Evolutionary conservation across 2,888 invertebrate species (phyloP).

Genomic region (Oscheius sp.): DNA sequence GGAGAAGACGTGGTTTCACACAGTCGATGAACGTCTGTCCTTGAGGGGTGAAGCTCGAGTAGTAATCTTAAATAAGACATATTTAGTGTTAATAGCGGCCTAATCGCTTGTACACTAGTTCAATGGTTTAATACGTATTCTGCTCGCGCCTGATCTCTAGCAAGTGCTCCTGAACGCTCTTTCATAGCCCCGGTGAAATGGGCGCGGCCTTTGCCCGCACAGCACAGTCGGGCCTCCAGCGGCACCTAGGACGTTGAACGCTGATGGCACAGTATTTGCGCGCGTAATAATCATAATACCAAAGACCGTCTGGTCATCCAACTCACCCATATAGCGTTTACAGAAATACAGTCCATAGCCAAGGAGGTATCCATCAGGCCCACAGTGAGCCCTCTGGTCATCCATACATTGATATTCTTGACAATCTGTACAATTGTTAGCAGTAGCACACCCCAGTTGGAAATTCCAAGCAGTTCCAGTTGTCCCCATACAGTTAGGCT

Average conservation of each 20-base stretch:
- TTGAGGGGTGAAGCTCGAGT: neutral
- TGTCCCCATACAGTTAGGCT: constrained; percentile 5
- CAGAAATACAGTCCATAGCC: constrained; percentile 18
- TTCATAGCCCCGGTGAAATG: too few species aligned
- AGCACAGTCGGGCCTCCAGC: too few species aligned
- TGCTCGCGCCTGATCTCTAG: too few species aligned
- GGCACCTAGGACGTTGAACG: neutral
- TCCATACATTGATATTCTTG: constrained; percentile 10
- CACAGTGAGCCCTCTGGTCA: constrained; percentile 18
- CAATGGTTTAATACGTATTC: too few species aligned
- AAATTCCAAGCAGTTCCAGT: constrained; percentile 25
- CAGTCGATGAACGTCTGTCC: constrained; percentile 22
- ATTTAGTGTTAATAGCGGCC: too few species aligned
- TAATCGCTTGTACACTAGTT: too few species aligned
- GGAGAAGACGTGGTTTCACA: neutral
- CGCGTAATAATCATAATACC: neutral
- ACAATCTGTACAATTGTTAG: neutral
- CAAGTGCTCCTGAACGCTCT: too few species aligned
- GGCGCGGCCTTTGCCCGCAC: too few species aligned
- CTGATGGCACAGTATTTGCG: neutral
- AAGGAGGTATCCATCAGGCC: constrained; percentile 16
- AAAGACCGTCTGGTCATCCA: neutral
- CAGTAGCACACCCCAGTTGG: neutral
- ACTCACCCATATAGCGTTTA: constrained; percentile 9
- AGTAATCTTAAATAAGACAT: constrained; percentile 7